Conservation (phyloP, 1,140 invertebrate species). For the Frieseomelitta varia region DNA sequence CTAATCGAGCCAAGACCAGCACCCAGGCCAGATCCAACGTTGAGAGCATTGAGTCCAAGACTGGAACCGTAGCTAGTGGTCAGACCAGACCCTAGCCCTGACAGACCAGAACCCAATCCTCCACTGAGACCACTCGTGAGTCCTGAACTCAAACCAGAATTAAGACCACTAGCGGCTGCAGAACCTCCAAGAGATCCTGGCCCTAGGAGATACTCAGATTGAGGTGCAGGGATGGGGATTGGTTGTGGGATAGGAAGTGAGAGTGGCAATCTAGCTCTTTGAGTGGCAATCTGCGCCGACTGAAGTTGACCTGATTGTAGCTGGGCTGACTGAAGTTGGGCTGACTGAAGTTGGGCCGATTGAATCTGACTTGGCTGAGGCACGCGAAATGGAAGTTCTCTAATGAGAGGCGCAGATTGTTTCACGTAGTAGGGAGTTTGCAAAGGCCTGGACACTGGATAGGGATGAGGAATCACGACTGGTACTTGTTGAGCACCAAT, state of each 20-base stretch:
- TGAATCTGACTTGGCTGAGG: constrained; percentile 60
- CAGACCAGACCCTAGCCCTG: constrained; percentile 3
- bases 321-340: constrained; percentile 44
- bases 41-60: not conserved
- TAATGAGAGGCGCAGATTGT: constrained; percentile 53
- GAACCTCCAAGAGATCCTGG: not conserved
- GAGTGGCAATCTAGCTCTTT: constrained; percentile 28
- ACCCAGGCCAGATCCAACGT: not conserved
- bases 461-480: constrained; percentile 28
- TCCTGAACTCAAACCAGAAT: not conserved
- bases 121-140: not conserved
- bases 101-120: constrained; percentile 4
- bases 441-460: constrained; percentile 3
- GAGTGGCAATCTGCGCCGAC: not conserved
- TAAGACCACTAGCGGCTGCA: not conserved
- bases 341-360: too few species aligned
- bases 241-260: constrained; percentile 58
- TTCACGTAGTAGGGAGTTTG: not conserved
- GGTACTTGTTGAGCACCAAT: constrained; percentile 38
- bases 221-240: constrained; percentile 43
- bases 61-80: not conserved
- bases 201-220: not conserved
- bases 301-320: too few species aligned
- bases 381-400: constrained; percentile 66
- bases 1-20: not conserved